Conservation (phyloP, 2,888 invertebrate species). For the Anoplius nigerrimus region DNA sequence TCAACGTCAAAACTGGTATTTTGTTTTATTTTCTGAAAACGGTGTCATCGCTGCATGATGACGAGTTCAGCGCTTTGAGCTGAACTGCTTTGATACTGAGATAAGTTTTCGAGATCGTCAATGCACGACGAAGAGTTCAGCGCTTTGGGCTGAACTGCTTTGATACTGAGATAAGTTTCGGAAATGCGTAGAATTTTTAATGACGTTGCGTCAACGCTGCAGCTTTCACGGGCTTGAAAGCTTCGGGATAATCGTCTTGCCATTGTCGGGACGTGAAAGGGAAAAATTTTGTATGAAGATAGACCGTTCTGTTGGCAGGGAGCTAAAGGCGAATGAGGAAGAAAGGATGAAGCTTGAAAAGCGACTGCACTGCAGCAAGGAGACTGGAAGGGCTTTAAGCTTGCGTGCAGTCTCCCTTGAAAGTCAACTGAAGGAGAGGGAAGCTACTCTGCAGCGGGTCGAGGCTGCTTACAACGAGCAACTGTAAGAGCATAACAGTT, state of each 20-base stretch:
- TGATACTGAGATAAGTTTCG: background rate
- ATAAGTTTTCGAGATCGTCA: too few relatives aligned
- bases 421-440: slow-evolving; percentile 59
- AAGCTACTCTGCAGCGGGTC: slow-evolving; percentile 59
- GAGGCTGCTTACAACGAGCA: slow-evolving; percentile 63
- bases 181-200: too few relatives aligned
- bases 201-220: too few relatives aligned
- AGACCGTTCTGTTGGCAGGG: slow-evolving; percentile 35
- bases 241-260: too few relatives aligned
- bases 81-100: background rate
- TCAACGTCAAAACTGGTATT: too few relatives aligned
- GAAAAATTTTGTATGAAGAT: background rate
- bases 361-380: slow-evolving; percentile 54
- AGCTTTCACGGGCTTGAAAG: too few relatives aligned
- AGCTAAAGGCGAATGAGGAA: slow-evolving; percentile 52
- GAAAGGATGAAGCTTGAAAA: slow-evolving; percentile 58
- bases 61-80: too few relatives aligned
- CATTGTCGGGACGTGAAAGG: too few relatives aligned
- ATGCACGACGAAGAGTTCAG: too few relatives aligned
- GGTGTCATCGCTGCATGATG: too few relatives aligned
- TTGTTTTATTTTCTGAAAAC: too few relatives aligned
- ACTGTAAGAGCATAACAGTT: slow-evolving; percentile 50
- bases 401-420: slow-evolving; percentile 56
- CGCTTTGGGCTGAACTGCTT: too few relatives aligned
- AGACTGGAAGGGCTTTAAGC: slow-evolving; percentile 50